These are phyloP conservation scores for Oreortyx pictus DNA, from an alignment of 2,797 vertebrate genomes.

Conservation along the genomic window DNA sequence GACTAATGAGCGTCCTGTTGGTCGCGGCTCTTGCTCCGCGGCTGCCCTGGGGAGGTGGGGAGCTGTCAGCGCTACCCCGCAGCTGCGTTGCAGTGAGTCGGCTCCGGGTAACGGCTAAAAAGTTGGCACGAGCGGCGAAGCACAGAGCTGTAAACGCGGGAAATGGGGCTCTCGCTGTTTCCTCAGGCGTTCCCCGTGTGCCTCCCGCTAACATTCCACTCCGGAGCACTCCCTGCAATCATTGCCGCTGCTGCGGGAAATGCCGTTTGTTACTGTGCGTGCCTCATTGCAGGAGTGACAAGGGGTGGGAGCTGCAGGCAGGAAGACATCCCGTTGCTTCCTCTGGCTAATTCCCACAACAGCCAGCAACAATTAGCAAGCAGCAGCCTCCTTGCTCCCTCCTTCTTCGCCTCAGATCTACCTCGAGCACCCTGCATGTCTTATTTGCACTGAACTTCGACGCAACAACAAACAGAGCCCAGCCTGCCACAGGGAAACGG, in stretches of 20 bases:
- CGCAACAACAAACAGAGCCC: not conserved
- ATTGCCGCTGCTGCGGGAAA: not conserved
- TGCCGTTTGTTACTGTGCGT: not conserved
- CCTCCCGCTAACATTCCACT: fast-evolving
- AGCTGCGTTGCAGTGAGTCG: not conserved
- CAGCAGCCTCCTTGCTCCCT: not conserved
- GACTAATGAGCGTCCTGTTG: not conserved
- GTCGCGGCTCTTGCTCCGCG: not conserved
- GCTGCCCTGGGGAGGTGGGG: not conserved
- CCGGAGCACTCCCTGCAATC: not conserved
- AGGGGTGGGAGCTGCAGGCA: not conserved
- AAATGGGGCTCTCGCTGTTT: not conserved
- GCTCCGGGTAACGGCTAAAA: not conserved
- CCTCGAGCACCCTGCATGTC: not conserved
- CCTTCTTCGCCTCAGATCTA: not conserved
- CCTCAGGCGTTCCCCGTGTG: not conserved
- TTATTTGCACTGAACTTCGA: not conserved
- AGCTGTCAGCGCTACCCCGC: not conserved
- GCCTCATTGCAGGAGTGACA: not conserved
- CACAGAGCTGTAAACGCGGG: not conserved
- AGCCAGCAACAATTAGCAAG: not conserved
- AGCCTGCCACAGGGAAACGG: not conserved
- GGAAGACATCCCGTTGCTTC: not conserved
- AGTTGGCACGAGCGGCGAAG: not conserved
- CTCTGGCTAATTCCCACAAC: not conserved